Conservation (phyloP, 2,888 invertebrate species). For the Zelleria hepariella region DNA sequence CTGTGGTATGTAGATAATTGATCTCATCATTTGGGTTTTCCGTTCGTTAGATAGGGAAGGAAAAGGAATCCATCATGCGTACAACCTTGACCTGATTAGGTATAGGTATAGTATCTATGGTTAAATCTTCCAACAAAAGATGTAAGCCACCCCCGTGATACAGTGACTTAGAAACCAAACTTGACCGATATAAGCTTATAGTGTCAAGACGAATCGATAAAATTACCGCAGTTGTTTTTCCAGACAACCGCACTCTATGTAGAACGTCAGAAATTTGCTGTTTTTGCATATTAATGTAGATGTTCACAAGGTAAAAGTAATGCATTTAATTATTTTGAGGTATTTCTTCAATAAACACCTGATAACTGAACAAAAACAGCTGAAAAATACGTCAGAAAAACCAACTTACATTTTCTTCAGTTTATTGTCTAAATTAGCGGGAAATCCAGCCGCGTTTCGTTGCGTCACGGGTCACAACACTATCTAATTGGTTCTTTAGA, state of each 20-base stretch:
- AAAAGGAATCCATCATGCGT: too few relatives aligned
- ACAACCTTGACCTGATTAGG: too few relatives aligned
- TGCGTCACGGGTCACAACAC: slow-evolving; percentile 35
- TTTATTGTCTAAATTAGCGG: slow-evolving; percentile 54
- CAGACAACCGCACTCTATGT: slow-evolving; percentile 28
- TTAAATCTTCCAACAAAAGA: too few relatives aligned
- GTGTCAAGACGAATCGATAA: slow-evolving; percentile 67
- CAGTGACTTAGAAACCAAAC: slow-evolving; percentile 39
- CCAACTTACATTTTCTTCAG: slow-evolving; percentile 36
- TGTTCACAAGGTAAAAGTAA: background rate
- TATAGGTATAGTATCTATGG: too few relatives aligned
- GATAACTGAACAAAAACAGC: slow-evolving; percentile 16
- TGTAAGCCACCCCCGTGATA: background rate
- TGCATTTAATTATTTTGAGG: background rate
- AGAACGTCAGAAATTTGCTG: background rate
- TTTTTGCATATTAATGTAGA: background rate
- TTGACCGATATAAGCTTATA: slow-evolving; percentile 37
- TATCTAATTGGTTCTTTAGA: slow-evolving; percentile 59
- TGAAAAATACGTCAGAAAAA: slow-evolving; percentile 26
- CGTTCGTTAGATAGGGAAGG: too few relatives aligned
- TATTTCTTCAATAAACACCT: background rate
- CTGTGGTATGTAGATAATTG: too few relatives aligned
- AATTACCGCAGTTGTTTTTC: slow-evolving; percentile 70
- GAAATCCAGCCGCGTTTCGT: slow-evolving; percentile 18
- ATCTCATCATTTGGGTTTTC: too few relatives aligned